Evolutionary conservation across 2,113 vertebrate genomes (phyloP).

Genomic region (Rhynchomys soricoides): DNA sequence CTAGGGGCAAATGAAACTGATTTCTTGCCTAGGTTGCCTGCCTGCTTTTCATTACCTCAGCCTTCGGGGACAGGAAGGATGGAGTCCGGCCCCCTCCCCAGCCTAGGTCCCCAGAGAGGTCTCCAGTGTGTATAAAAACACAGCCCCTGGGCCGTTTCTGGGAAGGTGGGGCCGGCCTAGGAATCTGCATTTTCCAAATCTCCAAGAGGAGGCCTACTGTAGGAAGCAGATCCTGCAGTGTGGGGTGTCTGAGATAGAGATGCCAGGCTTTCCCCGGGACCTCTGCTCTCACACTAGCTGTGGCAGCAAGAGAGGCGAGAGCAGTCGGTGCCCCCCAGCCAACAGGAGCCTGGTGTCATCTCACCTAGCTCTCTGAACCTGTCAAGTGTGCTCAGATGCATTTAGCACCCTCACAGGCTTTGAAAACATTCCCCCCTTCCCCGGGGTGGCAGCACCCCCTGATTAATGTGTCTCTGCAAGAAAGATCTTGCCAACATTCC

Average conservation of each 20-base stretch:
- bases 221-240: not conserved
- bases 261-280: not conserved
- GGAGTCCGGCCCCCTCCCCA: no score
- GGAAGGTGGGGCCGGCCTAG: not conserved
- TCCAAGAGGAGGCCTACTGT: not conserved
- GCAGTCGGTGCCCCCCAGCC: not conserved
- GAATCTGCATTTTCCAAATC: not conserved
- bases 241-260: not conserved
- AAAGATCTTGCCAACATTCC: constrained; percentile 2
- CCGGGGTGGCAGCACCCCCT: not conserved
- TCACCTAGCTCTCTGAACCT: constrained; percentile 9
- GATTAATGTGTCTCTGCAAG: not conserved
- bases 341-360: not conserved
- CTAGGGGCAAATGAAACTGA: not conserved
- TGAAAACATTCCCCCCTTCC: constrained; percentile 6
- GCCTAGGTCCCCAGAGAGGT: not conserved
- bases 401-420: constrained; percentile 50
- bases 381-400: constrained; percentile 11
- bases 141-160: not conserved
- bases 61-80: no score
- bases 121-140: not conserved
- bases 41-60: not conserved
- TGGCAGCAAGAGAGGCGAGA: rapidly evolving
- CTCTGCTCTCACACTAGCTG: not conserved
- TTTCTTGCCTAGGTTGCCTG: not conserved